These are phyloP conservation scores for Ennomos quercinarius DNA, from an alignment of 2,888 invertebrate species.

Conservation along the genomic window DNA sequence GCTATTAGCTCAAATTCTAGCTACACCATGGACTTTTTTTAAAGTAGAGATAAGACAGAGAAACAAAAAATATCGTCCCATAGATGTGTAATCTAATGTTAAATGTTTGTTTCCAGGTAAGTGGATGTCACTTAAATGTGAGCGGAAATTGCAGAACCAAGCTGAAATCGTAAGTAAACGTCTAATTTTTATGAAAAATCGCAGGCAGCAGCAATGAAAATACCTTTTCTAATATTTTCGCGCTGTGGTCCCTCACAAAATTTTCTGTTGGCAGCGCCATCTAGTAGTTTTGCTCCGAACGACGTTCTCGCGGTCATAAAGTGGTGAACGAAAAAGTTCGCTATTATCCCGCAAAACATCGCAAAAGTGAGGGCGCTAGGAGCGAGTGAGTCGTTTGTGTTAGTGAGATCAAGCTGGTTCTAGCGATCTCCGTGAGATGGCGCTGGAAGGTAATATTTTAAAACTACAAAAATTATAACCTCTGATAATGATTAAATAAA, in stretches of 20 bases:
- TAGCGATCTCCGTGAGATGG: conserved; percentile 20
- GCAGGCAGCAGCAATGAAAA: neutral
- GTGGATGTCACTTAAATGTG: neutral
- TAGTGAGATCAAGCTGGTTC: neutral
- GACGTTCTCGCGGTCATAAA: conserved; percentile 18
- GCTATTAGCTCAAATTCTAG: too few relatives aligned
- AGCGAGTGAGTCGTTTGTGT: neutral
- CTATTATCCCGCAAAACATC: neutral
- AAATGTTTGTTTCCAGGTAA: conserved; percentile 10
- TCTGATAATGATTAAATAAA: too few relatives aligned
- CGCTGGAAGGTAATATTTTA: conserved; percentile 16
- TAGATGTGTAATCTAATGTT: neutral
- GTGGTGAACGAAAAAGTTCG: conserved; percentile 15
- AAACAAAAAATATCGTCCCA: neutral
- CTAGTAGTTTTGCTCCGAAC: conserved; percentile 33
- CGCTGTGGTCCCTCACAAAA: neutral
- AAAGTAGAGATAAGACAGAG: too few relatives aligned
- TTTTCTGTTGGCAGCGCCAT: conserved; percentile 39
- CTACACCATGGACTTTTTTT: too few relatives aligned
- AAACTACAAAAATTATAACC: neutral
- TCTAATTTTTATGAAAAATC: neutral
- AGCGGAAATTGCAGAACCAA: neutral
- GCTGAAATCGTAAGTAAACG: conserved; percentile 10
- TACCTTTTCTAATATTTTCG: neutral
- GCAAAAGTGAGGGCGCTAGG: conserved; percentile 8